Evolutionary conservation across 2,797 vertebrate genomes (phyloP), one percentile per base, ranked within the genome.

Genomic region (Todus mexicanus): DNA sequence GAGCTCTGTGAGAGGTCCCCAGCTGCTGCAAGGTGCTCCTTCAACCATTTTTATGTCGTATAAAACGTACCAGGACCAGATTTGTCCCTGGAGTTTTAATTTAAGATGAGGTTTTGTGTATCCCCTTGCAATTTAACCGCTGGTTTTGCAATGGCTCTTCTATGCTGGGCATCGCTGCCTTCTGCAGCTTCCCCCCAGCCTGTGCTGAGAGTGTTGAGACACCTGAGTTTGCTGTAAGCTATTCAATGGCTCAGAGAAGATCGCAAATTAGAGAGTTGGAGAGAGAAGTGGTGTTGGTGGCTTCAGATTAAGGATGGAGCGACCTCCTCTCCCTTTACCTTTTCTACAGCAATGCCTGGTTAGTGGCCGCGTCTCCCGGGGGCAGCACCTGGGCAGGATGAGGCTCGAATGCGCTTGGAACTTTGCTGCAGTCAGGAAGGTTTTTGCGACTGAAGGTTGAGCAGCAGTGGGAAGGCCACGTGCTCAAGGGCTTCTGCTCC

Each of bases 371-470:
- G 1, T 38, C 45, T 33, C 27, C 40, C 43, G 15, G 61, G 43
- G 27, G 21, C 20, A 10, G 1, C 1, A 2, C 13, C 3, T 51
- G 65, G 31, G 60, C 37, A 38, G 64, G 47, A 35, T 60, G 25
- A 31, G 65, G 10, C 61, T 12, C 11, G 33, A 51, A 19, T 1
- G 7, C 27, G 1, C 40, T 54, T 3, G 4, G 53, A 66, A 2
- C 38, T 35, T 8, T 0, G 0, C 68, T 69, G 7, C 23, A 29
- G 3, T 11, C 43, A 15, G 7, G 48, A 23, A 23, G 42, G 48
- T 19, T 64, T 63, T 15, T 8, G 5, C 29, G 63, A 7, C 21
- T 11, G 63, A 29, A 43, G 61, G 69, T 4, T 17, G 63, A 75
- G 53, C 53, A 11, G 7, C 31, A 3, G 23, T 1, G 56, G 54